Base-by-base conservation (phyloP, 2,888 invertebrate species). In the Machimus atricapillus region DNA sequence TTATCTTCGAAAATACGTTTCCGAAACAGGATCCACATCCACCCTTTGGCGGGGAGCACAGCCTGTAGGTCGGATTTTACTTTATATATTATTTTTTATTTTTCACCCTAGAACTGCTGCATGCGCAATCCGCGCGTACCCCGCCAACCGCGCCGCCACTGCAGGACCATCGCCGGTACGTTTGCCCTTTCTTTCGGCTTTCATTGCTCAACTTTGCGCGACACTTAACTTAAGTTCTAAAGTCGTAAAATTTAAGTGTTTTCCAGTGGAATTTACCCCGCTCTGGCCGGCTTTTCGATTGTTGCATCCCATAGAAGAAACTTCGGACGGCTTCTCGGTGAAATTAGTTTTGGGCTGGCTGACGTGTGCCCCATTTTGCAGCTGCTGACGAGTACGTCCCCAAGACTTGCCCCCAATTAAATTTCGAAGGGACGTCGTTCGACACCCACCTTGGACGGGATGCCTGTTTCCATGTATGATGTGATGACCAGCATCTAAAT, bases 191-290 rank as follows among this genome's bases (percentile, higher is more conserved):
- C 87, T 74, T 79, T 85, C 43, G 46, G 83, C 86, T 87, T 88
- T 88, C 88, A 88, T 88, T 88, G 88, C 87, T 88, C 88, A 88
- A 88, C 86, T 88, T 88, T 88, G 88, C 88, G 86, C 86, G 88
- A 88, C 88, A 88, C 88, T 88, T 88, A 88, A 88, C 88, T 88
- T 88, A 87, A 88, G 88, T 88, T 88, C 87, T 88, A 85, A 88
- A 88, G 87, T 88, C 88, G 86, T 88, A 88, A 88, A 88, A 88
- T 88, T 88, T 88, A 88, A 88, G 87, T 87, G 88, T 86, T 87
- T 88, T 87, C 86, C 79, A 85, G 86, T 87, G 87, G 77, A 88
- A 88, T 88, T 86, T 43, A 56, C 87, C 78, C 58, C 40, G 23
- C 77, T 56, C 82, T 43, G 23, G 74, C 37, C 19, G 66, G 58